Conservation (phyloP, 2,888 invertebrate genomes). For the Xestoiulus laeticollis region DNA sequence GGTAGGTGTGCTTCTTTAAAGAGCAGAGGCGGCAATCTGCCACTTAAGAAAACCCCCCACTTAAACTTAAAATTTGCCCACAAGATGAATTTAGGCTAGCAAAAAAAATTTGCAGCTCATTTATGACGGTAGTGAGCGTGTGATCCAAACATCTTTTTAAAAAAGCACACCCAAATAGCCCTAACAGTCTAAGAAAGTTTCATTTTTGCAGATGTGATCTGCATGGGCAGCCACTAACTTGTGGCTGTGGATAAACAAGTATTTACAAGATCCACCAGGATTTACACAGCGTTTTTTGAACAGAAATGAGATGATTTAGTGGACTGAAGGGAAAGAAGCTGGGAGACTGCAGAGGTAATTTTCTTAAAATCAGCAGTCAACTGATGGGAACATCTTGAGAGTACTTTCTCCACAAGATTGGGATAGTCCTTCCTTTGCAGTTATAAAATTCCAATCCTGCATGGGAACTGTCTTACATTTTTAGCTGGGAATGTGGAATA, state of each 20-base stretch:
- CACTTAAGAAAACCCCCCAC: background rate
- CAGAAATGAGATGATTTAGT: background rate
- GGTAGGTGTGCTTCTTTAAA: conserved; percentile 31
- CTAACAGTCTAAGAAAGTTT: conserved; percentile 17
- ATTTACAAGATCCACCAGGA: conserved; percentile 44
- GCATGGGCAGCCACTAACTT: background rate
- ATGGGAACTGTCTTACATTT: background rate
- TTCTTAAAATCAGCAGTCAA: too few species aligned
- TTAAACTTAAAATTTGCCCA: background rate
- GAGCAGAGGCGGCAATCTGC: background rate
- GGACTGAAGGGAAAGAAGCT: conserved; percentile 7
- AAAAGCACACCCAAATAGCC: conserved; percentile 34
- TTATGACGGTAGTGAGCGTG: background rate
- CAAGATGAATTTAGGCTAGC: background rate
- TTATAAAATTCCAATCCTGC: background rate
- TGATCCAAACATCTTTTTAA: background rate
- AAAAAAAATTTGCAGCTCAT: background rate
- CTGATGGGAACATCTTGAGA: too few species aligned
- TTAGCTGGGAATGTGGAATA: background rate
- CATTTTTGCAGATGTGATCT: background rate
- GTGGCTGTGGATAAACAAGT: background rate
- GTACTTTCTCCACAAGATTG: too few species aligned
- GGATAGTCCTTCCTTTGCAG: background rate
- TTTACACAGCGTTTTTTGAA: conserved; percentile 1
- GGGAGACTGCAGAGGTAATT: background rate